Evolutionary conservation across 2,888 invertebrate species (phyloP), one percentile per base, ranked within the genome.

Genomic region (Antitype chi): DNA sequence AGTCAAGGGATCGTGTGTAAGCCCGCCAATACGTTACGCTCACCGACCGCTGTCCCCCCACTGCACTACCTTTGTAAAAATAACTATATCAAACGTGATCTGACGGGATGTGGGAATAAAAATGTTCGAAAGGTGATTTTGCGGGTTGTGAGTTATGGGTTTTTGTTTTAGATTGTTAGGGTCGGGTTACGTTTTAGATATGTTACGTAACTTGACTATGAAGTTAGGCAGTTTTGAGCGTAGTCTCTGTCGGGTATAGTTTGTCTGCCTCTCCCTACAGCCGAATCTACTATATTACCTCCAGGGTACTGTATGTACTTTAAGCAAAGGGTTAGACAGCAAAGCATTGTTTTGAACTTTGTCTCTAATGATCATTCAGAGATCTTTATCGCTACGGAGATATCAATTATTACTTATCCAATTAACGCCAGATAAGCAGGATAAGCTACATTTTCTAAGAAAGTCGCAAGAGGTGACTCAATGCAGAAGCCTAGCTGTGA

Each of bases 1-100:
- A 96, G 95, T 94, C 95, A 93, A 89, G 94, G 94, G 94, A 92
- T 93, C 91, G 91, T 84, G 89, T 92, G 93, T 95, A 95, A 96
- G 94, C 95, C 93, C 89, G 89, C 93, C 95, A 91, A 96, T 96
- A 94, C 93, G 95, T 96, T 94, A 95, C 93, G 87, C 84, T 87
- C 80, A 84, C 81, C 89, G 90, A 92, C 94, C 93, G 92, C 91
- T 92, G 93, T 92, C 94, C 90, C 90, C 90, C 88, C 81, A 88
- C 87, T 89, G 88, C 89, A 89, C 90, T 91, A 89, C 90, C 89
- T 89, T 90, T 87, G 86, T 87, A 89, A 89, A 90, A 89, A 89
- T 89, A 90, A 89, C 88, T 87, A 87, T 87, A 87, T 87, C 87
- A 87, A 88, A 88, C 85, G 78, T 87, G 87, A 87, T 87, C 86